phyloP scores from a whole-genome alignment of 2,888 invertebrate species.

The Cyrtodaria siliqua region DNA sequence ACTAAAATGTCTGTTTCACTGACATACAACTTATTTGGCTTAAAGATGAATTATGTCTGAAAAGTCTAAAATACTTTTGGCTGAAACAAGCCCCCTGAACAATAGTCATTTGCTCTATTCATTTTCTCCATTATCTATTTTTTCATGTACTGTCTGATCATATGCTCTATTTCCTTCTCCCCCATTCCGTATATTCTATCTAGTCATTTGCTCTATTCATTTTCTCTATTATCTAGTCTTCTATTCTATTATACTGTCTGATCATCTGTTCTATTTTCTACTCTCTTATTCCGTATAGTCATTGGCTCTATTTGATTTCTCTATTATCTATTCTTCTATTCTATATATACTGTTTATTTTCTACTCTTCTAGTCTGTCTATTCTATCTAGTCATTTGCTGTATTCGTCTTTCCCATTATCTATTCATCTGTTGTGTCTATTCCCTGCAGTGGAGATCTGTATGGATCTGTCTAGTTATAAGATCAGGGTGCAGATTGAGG shows the following conservation, averaged over 20 bases:
- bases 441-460: conserved; percentile 72
- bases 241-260: background rate
- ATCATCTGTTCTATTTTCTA: conserved; percentile 1
- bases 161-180: background rate
- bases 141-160: background rate
- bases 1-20: no score
- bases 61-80: no score
- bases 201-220: no score
- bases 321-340: conserved; percentile 4
- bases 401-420: no score
- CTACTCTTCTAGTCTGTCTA: conserved; percentile 17
- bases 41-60: no score
- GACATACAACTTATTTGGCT: no score
- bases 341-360: background rate
- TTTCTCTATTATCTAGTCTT: background rate
- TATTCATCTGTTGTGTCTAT: no score
- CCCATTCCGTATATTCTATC: no score
- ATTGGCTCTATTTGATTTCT: background rate
- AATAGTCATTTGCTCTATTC: no score
- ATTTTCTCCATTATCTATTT: background rate
- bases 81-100: no score
- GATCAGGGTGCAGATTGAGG: conserved; percentile 60
- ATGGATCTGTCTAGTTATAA: conserved; percentile 71
- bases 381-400: no score
- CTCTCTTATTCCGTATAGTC: background rate